Base-by-base conservation (phyloP, 2,888 invertebrate species). In the Chloroclystis v-ata region DNA sequence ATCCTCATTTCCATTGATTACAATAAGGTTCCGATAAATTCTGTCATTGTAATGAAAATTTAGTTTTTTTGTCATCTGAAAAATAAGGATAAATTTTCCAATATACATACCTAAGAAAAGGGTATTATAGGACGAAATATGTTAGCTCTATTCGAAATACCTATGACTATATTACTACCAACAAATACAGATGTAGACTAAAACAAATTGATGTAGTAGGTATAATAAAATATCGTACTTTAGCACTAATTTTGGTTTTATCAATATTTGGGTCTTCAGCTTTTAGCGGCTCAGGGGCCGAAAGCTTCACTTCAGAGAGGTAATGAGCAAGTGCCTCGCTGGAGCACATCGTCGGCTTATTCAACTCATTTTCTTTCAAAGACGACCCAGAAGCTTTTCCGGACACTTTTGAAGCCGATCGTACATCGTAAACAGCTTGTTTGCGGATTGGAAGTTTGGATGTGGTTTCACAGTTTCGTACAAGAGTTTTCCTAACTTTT, bases 11-110 rank as follows among this genome's bases (percentile, higher is more conserved):
- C 76, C 67, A 70, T 89, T 89, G 24, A 89, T 56, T 65, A 85
- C 86, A 8, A 89, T 76, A 1, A 89, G 67, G 49, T 89, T 83
- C 54, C 75, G 80, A 52, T 83, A 89, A 49, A 89, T 82, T 61
- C 67, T 80, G 37, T 89, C 82, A 56, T 86, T 83, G 39, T 82
- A 79, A 47, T 86, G 86, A 51, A 86, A 88, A 56, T 88, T 89
- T 8, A 88, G 59, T 41, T 75, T 79, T 54, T 80, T 85, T 30
- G 85, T 84, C 28, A 85, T 60, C 87, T 88, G 77, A 37, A 82
- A 55, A 32, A 40, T 10, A 9, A n/a, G 29, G 10, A 11, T n/a
- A n/a, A n/a, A n/a, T n/a, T n/a, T n/a, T n/a, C n/a, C n/a, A n/a
- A n/a, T n/a, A n/a, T n/a, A n/a, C n/a, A n/a, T n/a, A n/a, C n/a